These are phyloP conservation scores for Drosophila affinis DNA, from an alignment of 2,888 invertebrate species.

Conservation along the genomic window DNA sequence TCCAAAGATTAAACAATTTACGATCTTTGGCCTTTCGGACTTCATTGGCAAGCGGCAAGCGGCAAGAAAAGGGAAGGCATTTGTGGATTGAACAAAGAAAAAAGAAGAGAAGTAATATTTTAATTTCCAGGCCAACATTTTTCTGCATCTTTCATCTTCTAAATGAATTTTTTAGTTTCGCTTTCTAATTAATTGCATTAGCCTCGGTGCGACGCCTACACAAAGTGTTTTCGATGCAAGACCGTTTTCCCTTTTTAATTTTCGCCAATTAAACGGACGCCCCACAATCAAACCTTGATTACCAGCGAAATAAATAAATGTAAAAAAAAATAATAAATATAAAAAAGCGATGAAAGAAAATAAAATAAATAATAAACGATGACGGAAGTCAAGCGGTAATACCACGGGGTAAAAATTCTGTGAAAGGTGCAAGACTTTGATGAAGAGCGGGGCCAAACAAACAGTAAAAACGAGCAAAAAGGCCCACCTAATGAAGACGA, in stretches of 20 bases:
- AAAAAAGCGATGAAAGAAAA: conserved; percentile 42
- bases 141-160: conserved; percentile 47
- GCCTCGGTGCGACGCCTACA: conserved; percentile 64
- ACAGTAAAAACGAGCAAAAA: conserved; percentile 25
- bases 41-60: conserved; percentile 8
- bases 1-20: conserved; percentile 34
- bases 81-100: conserved; percentile 15
- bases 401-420: conserved; percentile 55
- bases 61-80: conserved; percentile 29
- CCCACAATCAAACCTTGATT: conserved; percentile 44
- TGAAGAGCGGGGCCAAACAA: conserved; percentile 34
- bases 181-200: conserved; percentile 77
- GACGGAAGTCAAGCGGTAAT: conserved; percentile 63
- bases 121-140: conserved; percentile 31
- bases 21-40: conserved; percentile 40
- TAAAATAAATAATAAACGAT: conserved; percentile 35
- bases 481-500: conserved; percentile 69
- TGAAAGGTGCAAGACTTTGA: conserved; percentile 74
- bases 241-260: conserved; percentile 77
- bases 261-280: conserved; percentile 72
- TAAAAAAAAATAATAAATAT: conserved; percentile 22
- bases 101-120: conserved; percentile 11
- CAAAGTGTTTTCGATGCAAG: conserved; percentile 50
- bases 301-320: conserved; percentile 22
- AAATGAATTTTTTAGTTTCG: conserved; percentile 63